Base-by-base conservation (phyloP, 2,797 vertebrate species). In the Poecilia picta region DNA sequence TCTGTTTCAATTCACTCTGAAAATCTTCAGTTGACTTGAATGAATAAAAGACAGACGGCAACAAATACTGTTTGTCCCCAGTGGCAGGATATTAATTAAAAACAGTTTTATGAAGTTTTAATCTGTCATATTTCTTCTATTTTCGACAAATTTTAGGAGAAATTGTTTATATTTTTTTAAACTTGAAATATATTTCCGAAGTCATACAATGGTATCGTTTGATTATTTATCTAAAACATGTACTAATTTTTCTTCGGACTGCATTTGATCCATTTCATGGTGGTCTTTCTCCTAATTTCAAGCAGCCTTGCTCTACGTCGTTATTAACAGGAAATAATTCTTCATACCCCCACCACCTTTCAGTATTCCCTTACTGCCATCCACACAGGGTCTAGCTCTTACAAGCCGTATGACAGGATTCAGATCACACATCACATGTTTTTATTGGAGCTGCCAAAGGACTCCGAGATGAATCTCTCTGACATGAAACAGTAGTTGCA, bases 401-500 rank as follows among this genome's bases (percentile, higher is more conserved):
- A 28, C 80, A 74, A 74, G 55, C 73, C 78, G 76, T 80, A 39
- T 20, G 71, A 79, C 84, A 83, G 62, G 79, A 68, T 78, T 88
- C 81, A n/a, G 79, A 83, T 91, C 86, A 81, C 79, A 73, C 86
- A 80, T 74, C 77, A 86, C 81, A 76, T 89, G 90, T 93, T 95
- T 94, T 85, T 89, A 81, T 93, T 94, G 90, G 92, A 89, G 77
- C 84, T 62, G 11, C 62, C 59, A 62, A 79, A 80, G 77, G 80
- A 86, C 84, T 89, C 76, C 47, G 57, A 80, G 82, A 91, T 90
- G 88, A 93, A 88, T 94, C 85, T 86, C 68, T 88, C 76, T 91
- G 92, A 93, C 86, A 83, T 90, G 90, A 92, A 94, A 88, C 89
- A 89, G 90, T 88, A 90, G 91, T 88, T 71, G 46, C 85, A 36